phyloP scores from a whole-genome alignment of 2,797 vertebrate genomes.

The Chloroceryle amazona region DNA sequence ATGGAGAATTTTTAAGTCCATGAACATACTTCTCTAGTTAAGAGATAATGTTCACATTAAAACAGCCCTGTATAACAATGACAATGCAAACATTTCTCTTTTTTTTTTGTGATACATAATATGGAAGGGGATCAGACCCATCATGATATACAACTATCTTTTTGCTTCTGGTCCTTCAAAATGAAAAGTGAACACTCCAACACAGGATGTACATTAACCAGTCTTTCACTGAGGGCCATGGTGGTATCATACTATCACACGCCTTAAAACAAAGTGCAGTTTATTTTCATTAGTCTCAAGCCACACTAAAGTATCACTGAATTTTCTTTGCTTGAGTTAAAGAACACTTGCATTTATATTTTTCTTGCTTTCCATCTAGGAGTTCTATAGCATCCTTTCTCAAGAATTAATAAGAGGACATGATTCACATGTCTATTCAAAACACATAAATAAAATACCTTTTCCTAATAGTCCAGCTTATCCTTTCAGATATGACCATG shows the following conservation, averaged over 20 bases:
- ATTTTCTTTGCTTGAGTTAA: background rate
- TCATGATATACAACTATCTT: background rate
- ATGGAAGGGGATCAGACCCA: background rate
- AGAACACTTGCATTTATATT: background rate
- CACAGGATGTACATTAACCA: background rate
- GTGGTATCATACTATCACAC: background rate
- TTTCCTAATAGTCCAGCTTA: background rate
- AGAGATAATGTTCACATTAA: background rate
- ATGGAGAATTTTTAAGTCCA: background rate
- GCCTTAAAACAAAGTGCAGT: constrained; percentile 4
- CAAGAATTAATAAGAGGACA: constrained; percentile 15
- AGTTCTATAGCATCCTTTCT: background rate
- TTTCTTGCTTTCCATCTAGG: background rate
- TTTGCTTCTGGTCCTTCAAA: background rate
- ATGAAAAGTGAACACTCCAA: background rate
- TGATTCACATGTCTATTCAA: background rate
- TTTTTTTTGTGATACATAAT: background rate
- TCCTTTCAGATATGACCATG: background rate
- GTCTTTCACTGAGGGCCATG: background rate
- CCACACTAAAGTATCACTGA: background rate
- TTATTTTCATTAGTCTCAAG: background rate
- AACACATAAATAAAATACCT: background rate
- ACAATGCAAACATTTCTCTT: background rate
- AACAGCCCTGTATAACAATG: background rate
- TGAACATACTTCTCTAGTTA: background rate